Base-by-base conservation (phyloP, 2,797 vertebrate genomes). In the Xyrichtys novacula region DNA sequence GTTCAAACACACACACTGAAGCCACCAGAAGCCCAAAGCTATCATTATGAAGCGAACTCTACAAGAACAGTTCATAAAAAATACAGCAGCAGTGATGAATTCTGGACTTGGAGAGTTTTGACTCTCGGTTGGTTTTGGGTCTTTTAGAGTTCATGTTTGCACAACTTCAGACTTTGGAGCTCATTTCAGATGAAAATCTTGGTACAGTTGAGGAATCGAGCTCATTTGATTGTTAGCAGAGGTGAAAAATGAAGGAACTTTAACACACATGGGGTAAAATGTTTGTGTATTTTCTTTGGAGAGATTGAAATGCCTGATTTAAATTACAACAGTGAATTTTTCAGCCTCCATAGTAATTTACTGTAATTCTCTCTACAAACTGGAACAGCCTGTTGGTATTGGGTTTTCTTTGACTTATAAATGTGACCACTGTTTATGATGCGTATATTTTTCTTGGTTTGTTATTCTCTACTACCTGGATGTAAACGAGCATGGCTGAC, bases 11-110 rank as follows among this genome's bases (percentile, higher is more conserved):
- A 38, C 39, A 49, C 54, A 50, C 39, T 5, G 15, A 69, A 77
- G 53, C 76, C 57, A 57, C 52, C 66, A 47, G 67, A 25, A 2
- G 42, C 28, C 28, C 28, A 48, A 72, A 50, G 75, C 29, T 74
- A 20, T 80, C 43, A 82, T 82, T 83, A 78, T 28, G 26, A 59
- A 62, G 25, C 65, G 36, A 55, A 76, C 57, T 65, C 53, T 60
- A 63, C 58, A 65, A 42, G 42, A 71, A 34, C 34, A 80, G 49
- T 23, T 68, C 78, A 64, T 69, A 44, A 74, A 74, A 65, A 8
- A 44, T 32, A 8, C 14, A 68, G 58, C 54, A 16, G 14, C 19
- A 11, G 34, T 23, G 17, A 38, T 12, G 39, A 17, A 46, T 22
- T 48, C 68, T 62, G 66, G 38, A 46, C 10, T 6, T 15, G 34